These are phyloP conservation scores for Siphamia tubifer DNA, from an alignment of 2,113 vertebrate species.

Conservation along the genomic window DNA sequence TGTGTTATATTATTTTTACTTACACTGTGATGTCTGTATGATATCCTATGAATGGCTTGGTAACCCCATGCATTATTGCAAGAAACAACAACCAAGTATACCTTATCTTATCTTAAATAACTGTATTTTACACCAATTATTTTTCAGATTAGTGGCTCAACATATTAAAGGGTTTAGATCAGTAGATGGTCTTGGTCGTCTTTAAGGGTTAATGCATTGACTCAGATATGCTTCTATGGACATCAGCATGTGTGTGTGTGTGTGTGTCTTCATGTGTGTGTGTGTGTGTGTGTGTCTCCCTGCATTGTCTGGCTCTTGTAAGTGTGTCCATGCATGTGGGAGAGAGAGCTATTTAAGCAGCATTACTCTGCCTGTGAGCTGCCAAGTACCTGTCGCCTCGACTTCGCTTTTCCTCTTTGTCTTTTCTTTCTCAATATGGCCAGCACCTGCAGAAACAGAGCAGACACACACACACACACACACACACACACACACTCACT, in stretches of 20 bases:
- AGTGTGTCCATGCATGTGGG: constrained; percentile 38
- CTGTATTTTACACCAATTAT: no score
- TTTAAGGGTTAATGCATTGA: not conserved
- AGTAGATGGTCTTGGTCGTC: no score
- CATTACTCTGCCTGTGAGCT: constrained; percentile 42
- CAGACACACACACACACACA: constrained; percentile 1
- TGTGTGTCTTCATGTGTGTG: not conserved
- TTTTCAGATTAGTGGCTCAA: no score
- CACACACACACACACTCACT: not conserved
- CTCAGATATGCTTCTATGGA: not conserved
- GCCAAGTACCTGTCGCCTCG: constrained; percentile 72
- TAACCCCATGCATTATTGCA: no score
- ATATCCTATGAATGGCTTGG: no score
- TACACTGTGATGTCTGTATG: no score
- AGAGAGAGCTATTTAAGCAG: constrained; percentile 41
- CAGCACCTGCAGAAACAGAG: constrained; percentile 64
- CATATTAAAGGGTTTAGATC: no score
- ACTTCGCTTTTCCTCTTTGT: constrained; percentile 37
- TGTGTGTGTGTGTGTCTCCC: constrained; percentile 3
- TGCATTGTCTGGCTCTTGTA: constrained; percentile 31
- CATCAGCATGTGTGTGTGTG: not conserved
- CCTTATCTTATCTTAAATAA: no score
- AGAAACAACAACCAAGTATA: no score
- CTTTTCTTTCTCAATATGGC: constrained; percentile 62
- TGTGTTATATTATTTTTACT: no score